Base-by-base conservation (phyloP, 2,113 vertebrate genomes). In the Calonectris borealis region DNA sequence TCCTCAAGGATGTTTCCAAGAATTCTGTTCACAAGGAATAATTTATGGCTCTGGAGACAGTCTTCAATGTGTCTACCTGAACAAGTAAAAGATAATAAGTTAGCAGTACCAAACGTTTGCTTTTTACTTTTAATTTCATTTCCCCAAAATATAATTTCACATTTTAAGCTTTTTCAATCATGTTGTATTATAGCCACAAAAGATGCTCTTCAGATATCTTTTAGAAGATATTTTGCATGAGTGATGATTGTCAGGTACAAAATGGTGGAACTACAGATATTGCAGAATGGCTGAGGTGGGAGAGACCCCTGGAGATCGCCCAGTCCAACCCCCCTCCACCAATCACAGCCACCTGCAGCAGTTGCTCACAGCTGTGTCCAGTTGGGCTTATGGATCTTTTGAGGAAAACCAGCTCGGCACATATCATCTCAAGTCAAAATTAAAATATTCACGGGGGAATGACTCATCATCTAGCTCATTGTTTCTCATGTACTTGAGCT, bases 281-380 rank as follows among this genome's bases (percentile, higher is more conserved):
- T 38, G 9, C 18, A 52, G 51, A 51, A 62, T 15, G 31, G 13
- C 12, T 64, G 38, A 81, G 36, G 13, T 36, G 21, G 22, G 34
- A 75, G 8, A 11, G 4, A 61, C 5, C 12, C 26, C 19, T 36
- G 61, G 20, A 29, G 36, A 48, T 15, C 5, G 0, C 34, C 6
- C n/a, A 21, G 10, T 34, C 32, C 12, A 42, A 29, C 16, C 0
- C 0, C 6, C 12, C 14, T 18, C 22, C 29, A 61, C 5, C 71
- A 57, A 3, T 17, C 31, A 70, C 12, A 38, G 61, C 25, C 36
- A 42, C 17, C 46, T 58, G 62, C 46, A 68, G 12, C 31, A 42
- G 22, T 29, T 87, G 36, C 31, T 88, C 42, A 58, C 18, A 2
- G 3, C 27, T 87, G 20, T 27, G 5, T 54, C 68, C n/a, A 22